Evolutionary conservation across 2,888 invertebrate species (phyloP).

Genomic region (Agrochola circellaris): DNA sequence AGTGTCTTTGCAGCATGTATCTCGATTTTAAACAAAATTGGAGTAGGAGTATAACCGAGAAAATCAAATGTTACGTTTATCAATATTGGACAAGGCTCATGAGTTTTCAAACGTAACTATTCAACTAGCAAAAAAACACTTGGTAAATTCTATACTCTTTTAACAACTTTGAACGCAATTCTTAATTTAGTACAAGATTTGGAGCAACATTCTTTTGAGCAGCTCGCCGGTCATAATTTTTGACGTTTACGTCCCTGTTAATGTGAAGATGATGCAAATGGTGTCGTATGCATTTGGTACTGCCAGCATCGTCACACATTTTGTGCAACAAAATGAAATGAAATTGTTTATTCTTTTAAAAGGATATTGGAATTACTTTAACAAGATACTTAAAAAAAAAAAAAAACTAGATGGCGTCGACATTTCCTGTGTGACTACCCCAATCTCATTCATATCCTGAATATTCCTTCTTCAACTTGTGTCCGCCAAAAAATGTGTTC

Average conservation of each 20-base stretch:
- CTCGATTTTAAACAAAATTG: neutral
- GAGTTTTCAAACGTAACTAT: neutral
- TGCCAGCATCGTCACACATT: neutral
- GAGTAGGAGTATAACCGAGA: neutral
- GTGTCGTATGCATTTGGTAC: neutral
- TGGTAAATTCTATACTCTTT: neutral
- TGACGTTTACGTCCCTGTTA: neutral
- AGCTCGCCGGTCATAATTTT: neutral
- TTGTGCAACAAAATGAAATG: neutral
- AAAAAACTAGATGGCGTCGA: neutral
- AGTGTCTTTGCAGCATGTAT: neutral
- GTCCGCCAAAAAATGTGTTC: neutral
- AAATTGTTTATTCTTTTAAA: neutral
- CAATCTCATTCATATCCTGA: neutral
- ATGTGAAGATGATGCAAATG: neutral
- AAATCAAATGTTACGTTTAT: neutral
- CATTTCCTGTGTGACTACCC: neutral
- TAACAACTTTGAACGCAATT: neutral
- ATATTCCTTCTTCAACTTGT: neutral
- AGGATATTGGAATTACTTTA: neutral
- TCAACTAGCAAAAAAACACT: neutral
- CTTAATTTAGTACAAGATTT: neutral
- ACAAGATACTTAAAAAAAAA: neutral
- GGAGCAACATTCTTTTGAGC: neutral
- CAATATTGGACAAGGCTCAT: neutral